Percentiles rank a stretch among this genome's conserved stretches.
These are phyloP conservation scores for Tragulus kanchil DNA, from an alignment of 2,113 vertebrate genomes.

Conservation along the genomic window DNA sequence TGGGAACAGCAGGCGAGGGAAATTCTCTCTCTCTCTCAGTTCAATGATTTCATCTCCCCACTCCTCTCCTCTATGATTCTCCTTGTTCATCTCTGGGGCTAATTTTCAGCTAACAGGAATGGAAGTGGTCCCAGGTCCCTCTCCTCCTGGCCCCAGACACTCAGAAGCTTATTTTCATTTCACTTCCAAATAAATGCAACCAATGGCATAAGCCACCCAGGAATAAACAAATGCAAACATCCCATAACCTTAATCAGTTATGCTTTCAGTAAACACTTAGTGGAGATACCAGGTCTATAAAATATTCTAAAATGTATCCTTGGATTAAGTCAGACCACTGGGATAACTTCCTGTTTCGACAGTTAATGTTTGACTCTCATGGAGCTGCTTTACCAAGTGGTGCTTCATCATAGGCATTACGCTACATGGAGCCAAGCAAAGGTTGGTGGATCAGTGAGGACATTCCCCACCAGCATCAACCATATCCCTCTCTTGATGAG, in stretches of 20 bases:
- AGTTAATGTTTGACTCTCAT: background rate
- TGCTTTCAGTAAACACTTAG: conserved; percentile 32
- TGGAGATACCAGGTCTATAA: background rate
- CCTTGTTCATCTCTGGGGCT: conserved; percentile 59
- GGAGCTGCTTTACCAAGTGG: background rate
- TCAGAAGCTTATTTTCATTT: conserved; percentile 50
- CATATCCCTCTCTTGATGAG: background rate
- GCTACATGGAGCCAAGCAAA: background rate
- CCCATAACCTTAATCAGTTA: background rate
- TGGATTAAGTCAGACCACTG: conserved; percentile 23
- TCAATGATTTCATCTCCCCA: background rate
- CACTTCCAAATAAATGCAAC: background rate
- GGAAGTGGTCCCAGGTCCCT: conserved; percentile 24
- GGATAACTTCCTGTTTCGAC: background rate
- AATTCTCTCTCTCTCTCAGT: conserved; percentile 39
- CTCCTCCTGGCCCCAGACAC: background rate
- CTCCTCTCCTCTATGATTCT: background rate
- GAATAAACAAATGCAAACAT: conserved; percentile 56
- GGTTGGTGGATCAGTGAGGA: background rate
- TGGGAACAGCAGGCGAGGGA: conserved; percentile 49
- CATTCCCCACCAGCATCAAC: too few species aligned
- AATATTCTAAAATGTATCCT: conserved; percentile 14
- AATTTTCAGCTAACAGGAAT: conserved; percentile 67
- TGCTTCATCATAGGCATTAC: background rate
- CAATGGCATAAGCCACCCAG: background rate